These are phyloP conservation scores for Brachyhypopomus gauderio DNA, from an alignment of 2,113 vertebrate species.

Conservation along the genomic window DNA sequence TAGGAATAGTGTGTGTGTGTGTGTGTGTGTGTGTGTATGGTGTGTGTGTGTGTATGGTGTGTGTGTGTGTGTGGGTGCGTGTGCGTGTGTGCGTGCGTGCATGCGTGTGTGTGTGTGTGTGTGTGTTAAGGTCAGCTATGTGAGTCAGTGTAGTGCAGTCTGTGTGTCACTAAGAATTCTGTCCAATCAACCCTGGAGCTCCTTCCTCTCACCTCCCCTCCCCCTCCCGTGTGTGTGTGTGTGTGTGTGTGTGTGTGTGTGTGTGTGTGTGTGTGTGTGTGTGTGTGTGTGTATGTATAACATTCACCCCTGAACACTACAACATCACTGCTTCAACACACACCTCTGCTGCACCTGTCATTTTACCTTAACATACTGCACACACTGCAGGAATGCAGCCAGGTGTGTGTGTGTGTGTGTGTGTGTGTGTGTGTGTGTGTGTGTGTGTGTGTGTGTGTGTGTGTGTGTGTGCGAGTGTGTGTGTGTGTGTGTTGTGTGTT, in stretches of 20 bases:
- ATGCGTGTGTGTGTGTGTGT: too few relatives aligned
- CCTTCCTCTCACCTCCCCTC: background rate
- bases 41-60: too few relatives aligned
- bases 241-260: slow-evolving; percentile 15
- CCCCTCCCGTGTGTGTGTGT: too few relatives aligned
- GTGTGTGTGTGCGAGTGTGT: too few relatives aligned
- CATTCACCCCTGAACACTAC: background rate
- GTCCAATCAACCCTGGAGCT: background rate
- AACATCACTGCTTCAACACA: too few relatives aligned
- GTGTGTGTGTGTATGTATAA: too few relatives aligned
- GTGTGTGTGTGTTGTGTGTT: background rate
- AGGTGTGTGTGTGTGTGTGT: slow-evolving; percentile 9
- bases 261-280: background rate
- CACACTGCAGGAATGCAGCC: background rate
- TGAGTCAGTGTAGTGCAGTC: slow-evolving; percentile 27
- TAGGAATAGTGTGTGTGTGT: background rate
- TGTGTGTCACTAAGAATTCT: background rate
- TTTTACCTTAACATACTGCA: background rate
- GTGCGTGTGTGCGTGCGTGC: too few relatives aligned
- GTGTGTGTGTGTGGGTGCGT: too few relatives aligned
- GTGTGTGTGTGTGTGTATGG: too few relatives aligned
- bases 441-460: too few relatives aligned
- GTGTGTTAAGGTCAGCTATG: background rate
- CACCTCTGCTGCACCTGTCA: background rate
- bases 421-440: background rate